These are phyloP conservation scores for Microcebus tavaratra DNA, from an alignment of 2,113 vertebrate species.

Conservation along the genomic window DNA sequence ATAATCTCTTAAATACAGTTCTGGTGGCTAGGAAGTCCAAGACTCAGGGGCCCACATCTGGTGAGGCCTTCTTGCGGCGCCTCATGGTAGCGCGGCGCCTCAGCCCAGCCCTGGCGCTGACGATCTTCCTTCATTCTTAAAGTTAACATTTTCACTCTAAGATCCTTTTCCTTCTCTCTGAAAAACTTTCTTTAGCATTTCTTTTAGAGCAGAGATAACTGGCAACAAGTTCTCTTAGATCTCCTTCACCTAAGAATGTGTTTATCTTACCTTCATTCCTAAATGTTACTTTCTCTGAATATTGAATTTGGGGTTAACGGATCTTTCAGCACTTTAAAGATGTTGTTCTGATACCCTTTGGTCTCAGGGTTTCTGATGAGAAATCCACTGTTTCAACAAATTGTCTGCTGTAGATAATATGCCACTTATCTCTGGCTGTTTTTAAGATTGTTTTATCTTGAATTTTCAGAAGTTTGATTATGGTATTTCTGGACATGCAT, in stretches of 20 bases:
- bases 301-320: neutral
- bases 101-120: too few species aligned
- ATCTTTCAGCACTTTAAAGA: neutral
- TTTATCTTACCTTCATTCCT: neutral
- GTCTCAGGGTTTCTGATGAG: neutral
- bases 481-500: neutral
- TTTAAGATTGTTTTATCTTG: neutral
- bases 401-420: neutral
- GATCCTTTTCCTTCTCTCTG: neutral
- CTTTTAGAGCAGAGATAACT: neutral
- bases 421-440: neutral
- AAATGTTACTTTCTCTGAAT: neutral
- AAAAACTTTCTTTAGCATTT: neutral
- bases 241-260: neutral
- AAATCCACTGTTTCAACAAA: neutral
- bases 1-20: slow-evolving; percentile 88
- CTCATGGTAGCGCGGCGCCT: too few species aligned
- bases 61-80: too few species aligned
- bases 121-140: too few species aligned
- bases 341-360: neutral
- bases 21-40: too few species aligned
- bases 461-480: neutral
- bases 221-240: neutral
- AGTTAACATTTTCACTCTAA: neutral
- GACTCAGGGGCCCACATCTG: too few species aligned